Conservation (phyloP, 2,888 invertebrate species). For the Subacronicta megacephala region DNA sequence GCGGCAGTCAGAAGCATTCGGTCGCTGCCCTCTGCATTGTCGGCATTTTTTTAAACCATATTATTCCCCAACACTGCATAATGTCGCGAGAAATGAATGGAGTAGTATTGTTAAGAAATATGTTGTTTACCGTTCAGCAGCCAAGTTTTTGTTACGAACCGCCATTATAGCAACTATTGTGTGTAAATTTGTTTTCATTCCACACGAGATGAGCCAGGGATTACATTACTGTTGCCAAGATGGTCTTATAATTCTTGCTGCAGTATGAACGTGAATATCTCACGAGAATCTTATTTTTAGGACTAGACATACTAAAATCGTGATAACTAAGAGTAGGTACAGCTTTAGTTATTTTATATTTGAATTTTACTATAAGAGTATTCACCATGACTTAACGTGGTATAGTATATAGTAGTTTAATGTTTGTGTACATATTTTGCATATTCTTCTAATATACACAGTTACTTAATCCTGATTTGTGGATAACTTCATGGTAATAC, state of each 20-base stretch:
- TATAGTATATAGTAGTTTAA: too few relatives aligned
- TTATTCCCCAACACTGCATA: neutral
- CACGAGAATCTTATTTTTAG: constrained; percentile 31
- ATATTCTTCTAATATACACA: neutral
- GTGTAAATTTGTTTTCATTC: constrained; percentile 45
- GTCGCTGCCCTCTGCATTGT: constrained; percentile 50
- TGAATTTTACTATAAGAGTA: too few relatives aligned
- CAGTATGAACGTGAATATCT: constrained; percentile 32
- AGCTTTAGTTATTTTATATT: neutral
- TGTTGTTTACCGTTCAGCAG: constrained; percentile 48
- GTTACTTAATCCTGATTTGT: constrained; percentile 15
- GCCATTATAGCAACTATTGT: constrained; percentile 46
- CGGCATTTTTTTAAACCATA: constrained; percentile 27
- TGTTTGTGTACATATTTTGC: neutral
- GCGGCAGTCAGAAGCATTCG: constrained; percentile 23
- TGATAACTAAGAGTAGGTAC: constrained; percentile 3
- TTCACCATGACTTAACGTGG: neutral
- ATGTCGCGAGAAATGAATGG: constrained; percentile 45
- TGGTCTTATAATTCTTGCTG: constrained; percentile 16
- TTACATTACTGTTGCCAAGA: constrained; percentile 42
- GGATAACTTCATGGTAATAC: constrained; percentile 15
- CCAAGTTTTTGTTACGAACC: constrained; percentile 52
- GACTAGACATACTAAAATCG: constrained; percentile 10
- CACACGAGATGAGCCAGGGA: constrained; percentile 14
- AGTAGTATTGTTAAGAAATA: constrained; percentile 35